phyloP scores from a whole-genome alignment of 2,888 invertebrate species.

The Heliconius aoede region DNA sequence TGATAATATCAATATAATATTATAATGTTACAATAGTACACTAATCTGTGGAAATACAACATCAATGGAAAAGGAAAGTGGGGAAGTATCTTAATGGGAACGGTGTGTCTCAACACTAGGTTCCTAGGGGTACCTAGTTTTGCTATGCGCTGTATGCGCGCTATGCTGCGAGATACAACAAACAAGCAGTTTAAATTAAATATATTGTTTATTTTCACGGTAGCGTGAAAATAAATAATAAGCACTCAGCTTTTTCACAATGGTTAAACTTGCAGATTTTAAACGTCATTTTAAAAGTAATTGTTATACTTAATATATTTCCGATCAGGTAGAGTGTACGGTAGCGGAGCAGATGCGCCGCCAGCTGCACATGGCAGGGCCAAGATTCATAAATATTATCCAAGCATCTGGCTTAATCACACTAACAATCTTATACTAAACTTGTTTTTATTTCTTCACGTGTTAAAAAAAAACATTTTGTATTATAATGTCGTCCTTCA shows the following conservation, averaged over 20 bases:
- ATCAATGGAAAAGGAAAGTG: too few species aligned
- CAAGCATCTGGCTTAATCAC: conserved; percentile 42
- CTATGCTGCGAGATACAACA: too few species aligned
- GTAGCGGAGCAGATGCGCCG: conserved; percentile 41
- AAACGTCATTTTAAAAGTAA: conserved; percentile 24
- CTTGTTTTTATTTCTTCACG: conserved; percentile 34
- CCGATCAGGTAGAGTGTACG: conserved; percentile 35
- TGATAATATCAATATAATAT: neutral
- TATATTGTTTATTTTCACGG: conserved; percentile 6
- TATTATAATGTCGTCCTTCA: conserved; percentile 9
- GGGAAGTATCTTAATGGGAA: too few species aligned
- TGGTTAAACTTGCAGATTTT: neutral
- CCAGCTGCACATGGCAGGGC: conserved; percentile 37
- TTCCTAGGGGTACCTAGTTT: too few species aligned
- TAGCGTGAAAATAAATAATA: conserved; percentile 7
- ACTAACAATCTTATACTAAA: conserved; percentile 34
- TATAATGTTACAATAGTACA: neutral
- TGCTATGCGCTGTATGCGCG: too few species aligned
- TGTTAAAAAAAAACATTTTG: conserved; percentile 27
- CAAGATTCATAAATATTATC: conserved; percentile 44
- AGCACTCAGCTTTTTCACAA: neutral
- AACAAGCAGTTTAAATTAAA: too few species aligned
- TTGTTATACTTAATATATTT: conserved; percentile 33
- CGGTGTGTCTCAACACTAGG: too few species aligned
- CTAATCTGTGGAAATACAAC: too few species aligned